These are phyloP conservation scores for Diorhabda sublineata DNA, from an alignment of 1,140 invertebrate species.

Conservation along the genomic window DNA sequence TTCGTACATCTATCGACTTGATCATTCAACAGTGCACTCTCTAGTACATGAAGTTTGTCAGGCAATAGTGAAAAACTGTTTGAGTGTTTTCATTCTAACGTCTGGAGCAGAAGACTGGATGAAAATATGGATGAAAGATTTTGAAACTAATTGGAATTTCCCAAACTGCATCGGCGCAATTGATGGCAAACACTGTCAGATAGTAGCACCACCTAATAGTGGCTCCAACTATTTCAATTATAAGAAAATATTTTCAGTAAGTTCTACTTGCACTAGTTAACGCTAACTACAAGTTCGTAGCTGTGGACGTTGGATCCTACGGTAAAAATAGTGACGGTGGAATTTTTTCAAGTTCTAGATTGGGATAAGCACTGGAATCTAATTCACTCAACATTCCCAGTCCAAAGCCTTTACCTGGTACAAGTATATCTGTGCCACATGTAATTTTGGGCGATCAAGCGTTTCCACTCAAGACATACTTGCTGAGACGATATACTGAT, in stretches of 20 bases:
- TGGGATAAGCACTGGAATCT: conserved; percentile 20
- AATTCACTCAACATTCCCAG: conserved; percentile 22
- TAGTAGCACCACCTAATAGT: not conserved
- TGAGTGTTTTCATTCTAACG: too few relatives aligned
- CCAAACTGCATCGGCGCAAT: not conserved
- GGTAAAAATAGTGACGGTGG: conserved; percentile 45
- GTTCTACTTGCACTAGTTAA: conserved; percentile 48
- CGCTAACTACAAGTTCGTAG: conserved; percentile 45
- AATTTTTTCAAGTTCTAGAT: conserved; percentile 31
- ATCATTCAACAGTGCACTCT: too few relatives aligned
- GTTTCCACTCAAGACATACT: too few relatives aligned
- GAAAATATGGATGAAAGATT: too few relatives aligned
- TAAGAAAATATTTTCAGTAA: conserved; percentile 12
- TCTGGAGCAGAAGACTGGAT: too few relatives aligned
- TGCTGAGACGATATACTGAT: too few relatives aligned
- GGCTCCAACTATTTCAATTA: too few relatives aligned
- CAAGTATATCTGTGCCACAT: not conserved
- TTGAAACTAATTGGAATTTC: too few relatives aligned
- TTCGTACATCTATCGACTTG: too few relatives aligned
- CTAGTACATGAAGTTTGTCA: too few relatives aligned
- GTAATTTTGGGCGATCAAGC: too few relatives aligned
- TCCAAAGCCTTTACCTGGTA: not conserved
- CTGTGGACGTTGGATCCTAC: conserved; percentile 30
- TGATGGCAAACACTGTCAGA: not conserved
- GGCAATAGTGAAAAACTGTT: too few relatives aligned